Evolutionary conservation across 1,140 invertebrate genomes (phyloP), one percentile per base, ranked within the genome.

Genomic region (Achatina immaculata): DNA sequence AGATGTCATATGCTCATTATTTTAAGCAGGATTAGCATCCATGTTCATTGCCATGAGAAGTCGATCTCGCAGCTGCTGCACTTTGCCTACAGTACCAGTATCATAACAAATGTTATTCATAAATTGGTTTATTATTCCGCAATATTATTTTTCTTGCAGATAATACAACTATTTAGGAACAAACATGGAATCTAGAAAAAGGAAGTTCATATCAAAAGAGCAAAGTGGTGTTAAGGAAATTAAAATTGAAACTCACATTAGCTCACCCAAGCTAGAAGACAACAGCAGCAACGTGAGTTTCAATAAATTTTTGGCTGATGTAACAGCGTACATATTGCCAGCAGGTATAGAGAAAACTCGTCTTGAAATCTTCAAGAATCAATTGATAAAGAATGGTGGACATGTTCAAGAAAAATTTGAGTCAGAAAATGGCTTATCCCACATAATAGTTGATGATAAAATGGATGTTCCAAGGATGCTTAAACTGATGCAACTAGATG

Each of bases 341-440:
- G 87, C 89, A 28, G 85, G 90, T 4, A 90, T 91, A 79, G 86
- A 90, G 69, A 90, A 90, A 84, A 85, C 83, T 43, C 85, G 90
- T 81, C 71, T 85, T 65, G 75, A 88, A 36, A 84, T 91, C 66
- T 91, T 91, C 82, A 82, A 86, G 69, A 87, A 82, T 45, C 85
- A 90, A 24, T 31, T 90, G 14, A 40, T 83, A 31, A 89, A 88
- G 80, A 84, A 86, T 85, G 89, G 89, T 14, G 90, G 87, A 11
- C 73, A 38, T 14, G 19, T 86, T 11, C 36, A 77, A 34, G 82
- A 84, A 28, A 72, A 85, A 28, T 78, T 85, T 38, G 79, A 80
- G 36, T 73, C 71, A 24, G 68, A 69, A 42, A 58, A 83, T 14
- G 38, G 82, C 36, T 69, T 82, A 7, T 86, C 86, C 38, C 86